Evolutionary conservation across 2,888 invertebrate genomes (phyloP), one percentile per base, ranked within the genome.

Genomic region (Pollenia labialis): DNA sequence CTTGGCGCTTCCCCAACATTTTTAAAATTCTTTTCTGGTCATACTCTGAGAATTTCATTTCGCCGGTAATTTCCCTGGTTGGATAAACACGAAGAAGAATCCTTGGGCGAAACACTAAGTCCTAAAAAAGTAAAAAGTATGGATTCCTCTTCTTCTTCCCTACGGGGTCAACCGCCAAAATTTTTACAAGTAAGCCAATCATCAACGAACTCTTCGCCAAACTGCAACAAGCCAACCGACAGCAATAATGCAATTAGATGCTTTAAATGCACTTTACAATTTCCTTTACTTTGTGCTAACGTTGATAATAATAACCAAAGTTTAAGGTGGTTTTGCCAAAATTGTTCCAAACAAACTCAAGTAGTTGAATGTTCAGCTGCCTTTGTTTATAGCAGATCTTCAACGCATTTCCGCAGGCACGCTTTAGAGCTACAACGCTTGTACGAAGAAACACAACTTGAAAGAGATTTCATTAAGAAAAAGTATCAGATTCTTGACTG

Each of bases 91-190:
- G 7, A 16, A 71, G 42, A 40, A 23, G 3, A 46, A 40, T 40
- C 60, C 44, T 50, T 16, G 64, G 75, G 62, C 9, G 52, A 75
- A 62, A 52, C 2, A 60, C 60, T 75, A 75, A 52, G 75, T 76
- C 76, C 52, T 76, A 18, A n/a, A n/a, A n/a, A n/a, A n/a, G n/a
- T n/a, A 44, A 62, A 48, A 18, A 23, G 1, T 2, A 75, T 75
- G 75, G 62, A 62, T 75, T 11, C 74, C 23, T n/a, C n/a, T n/a
- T 44, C 44, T 76, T 23, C 76, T 52, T 69, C 76, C 66, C 44
- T 52, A 80, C 79, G 62, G 69, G 58, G 60, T 80, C 69, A 80
- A 80, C 52, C 44, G 71, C 79, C 54, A 60, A 42, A 52, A 10
- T 23, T 7, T 6, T 56, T 14, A 11, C 52, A 60, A 62, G 12